Percentiles rank a stretch among this genome's conserved stretches.
Evolutionary conservation across 2,797 vertebrate genomes (phyloP).

Genomic region (Hafferia zeledoni): DNA sequence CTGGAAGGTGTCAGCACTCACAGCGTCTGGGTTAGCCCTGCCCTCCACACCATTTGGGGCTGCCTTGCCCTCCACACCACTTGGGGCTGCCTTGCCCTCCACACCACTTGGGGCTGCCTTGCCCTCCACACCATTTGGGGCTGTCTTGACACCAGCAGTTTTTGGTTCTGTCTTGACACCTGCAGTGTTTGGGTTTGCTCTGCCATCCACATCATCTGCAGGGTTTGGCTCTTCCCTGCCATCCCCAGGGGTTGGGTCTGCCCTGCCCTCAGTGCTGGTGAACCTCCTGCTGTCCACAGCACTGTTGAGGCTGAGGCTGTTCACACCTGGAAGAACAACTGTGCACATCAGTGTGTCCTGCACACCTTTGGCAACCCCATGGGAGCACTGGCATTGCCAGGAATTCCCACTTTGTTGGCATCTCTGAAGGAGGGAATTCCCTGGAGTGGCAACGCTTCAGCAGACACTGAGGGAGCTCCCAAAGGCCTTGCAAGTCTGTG

Average conservation of each 20-base stretch:
- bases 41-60: not conserved
- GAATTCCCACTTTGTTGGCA: not conserved
- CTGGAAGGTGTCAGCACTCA: not conserved
- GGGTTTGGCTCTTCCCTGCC: not conserved
- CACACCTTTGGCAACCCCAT: too few relatives aligned
- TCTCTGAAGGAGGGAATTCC: not conserved
- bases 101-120: too few relatives aligned
- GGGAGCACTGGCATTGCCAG: not conserved
- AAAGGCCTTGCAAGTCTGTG: not conserved
- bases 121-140: too few relatives aligned
- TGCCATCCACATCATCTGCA: not conserved
- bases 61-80: not conserved
- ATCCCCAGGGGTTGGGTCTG: not conserved
- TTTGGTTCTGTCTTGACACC: too few relatives aligned
- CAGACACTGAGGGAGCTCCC: not conserved
- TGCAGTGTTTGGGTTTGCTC: not conserved
- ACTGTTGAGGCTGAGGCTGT: not conserved
- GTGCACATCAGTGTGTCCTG: not conserved
- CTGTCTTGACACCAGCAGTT: not conserved
- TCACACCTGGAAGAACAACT: not conserved
- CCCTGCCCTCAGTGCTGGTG: rapidly evolving
- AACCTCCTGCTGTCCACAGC: not conserved
- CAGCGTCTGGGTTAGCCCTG: not conserved
- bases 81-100: too few relatives aligned
- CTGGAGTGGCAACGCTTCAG: not conserved